Conservation (phyloP, 2,888 invertebrate species). For the Cosmorhoe ocellata region DNA sequence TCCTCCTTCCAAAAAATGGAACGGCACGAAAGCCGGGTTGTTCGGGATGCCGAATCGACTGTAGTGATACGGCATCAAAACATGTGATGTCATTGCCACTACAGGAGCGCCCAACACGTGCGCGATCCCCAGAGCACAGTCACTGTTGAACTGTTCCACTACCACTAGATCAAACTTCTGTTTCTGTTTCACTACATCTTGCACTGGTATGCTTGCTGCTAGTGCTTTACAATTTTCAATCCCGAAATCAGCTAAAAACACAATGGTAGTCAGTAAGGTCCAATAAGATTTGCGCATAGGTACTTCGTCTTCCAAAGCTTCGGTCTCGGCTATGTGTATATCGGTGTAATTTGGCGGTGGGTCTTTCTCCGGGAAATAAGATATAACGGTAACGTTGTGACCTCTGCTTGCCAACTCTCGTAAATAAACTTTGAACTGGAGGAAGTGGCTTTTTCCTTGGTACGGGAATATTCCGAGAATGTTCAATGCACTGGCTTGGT, state of each 20-base stretch:
- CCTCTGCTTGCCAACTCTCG: slow-evolving; percentile 83
- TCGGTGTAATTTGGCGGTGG: slow-evolving; percentile 82
- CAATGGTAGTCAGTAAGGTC: slow-evolving; percentile 39
- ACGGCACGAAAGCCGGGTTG: slow-evolving; percentile 82
- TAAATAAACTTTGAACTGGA: slow-evolving; percentile 83
- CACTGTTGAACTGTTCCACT: slow-evolving; percentile 87
- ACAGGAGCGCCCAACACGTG: slow-evolving; percentile 84
- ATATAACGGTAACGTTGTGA: slow-evolving; percentile 86
- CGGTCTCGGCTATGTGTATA: slow-evolving; percentile 49
- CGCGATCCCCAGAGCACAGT: slow-evolving; percentile 86
- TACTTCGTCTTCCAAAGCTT: slow-evolving; percentile 46
- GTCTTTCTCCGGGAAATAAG: slow-evolving; percentile 81
- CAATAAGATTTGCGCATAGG: slow-evolving; percentile 50
- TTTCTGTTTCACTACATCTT: slow-evolving; percentile 60
- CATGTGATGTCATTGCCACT: slow-evolving; percentile 81
- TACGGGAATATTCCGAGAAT: slow-evolving; percentile 86
- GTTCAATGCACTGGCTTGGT: slow-evolving; percentile 50
- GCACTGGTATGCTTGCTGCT: slow-evolving; percentile 60
- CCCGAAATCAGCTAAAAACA: slow-evolving; percentile 47
- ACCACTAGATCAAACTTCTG: slow-evolving; percentile 86
- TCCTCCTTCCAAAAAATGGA: slow-evolving; percentile 74
- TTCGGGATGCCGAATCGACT: slow-evolving; percentile 81
- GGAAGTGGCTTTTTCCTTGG: slow-evolving; percentile 87
- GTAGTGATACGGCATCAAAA: slow-evolving; percentile 84
- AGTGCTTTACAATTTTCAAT: slow-evolving; percentile 59